A percentile compares a stretch with the other conserved stretches of the same genome.
These are phyloP conservation scores for Drosophila nr. medialis DNA, from an alignment of 2,888 invertebrate species.

Conservation along the genomic window DNA sequence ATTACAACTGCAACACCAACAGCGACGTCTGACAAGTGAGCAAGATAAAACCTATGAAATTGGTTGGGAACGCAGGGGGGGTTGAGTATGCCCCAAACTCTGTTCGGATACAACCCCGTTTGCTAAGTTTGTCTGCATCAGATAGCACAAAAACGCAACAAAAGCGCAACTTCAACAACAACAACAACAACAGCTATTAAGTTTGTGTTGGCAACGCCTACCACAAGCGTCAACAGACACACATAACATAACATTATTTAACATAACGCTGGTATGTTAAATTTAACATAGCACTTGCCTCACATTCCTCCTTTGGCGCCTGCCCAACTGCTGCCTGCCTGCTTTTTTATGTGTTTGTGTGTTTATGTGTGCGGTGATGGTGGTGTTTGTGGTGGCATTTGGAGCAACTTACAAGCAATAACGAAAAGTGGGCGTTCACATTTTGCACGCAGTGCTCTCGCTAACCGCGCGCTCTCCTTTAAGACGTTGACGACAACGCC, in stretches of 20 bases:
- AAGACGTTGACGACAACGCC: constrained; percentile 54
- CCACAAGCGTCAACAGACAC: constrained; percentile 33
- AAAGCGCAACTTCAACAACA: constrained; percentile 45
- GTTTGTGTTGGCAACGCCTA: constrained; percentile 56
- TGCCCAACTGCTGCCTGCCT: constrained; percentile 44
- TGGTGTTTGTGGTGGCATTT: constrained; percentile 43
- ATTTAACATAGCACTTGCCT: constrained; percentile 37
- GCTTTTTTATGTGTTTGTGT: constrained; percentile 12
- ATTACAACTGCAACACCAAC: constrained; percentile 22
- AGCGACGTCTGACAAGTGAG: constrained; percentile 30
- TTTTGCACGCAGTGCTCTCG: constrained; percentile 56
- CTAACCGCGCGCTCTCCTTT: constrained; percentile 41
- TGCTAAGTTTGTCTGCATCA: constrained; percentile 67
- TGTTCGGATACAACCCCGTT: constrained; percentile 36
- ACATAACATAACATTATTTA: constrained; percentile 46
- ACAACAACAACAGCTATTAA: constrained; percentile 6
- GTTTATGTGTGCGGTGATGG: constrained; percentile 9
- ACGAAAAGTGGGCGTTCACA: constrained; percentile 76
- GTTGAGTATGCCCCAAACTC: background rate
- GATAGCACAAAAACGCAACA: constrained; percentile 49
- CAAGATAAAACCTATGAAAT: constrained; percentile 37
- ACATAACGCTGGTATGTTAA: constrained; percentile 60
- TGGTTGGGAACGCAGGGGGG: background rate
- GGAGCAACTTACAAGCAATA: constrained; percentile 57
- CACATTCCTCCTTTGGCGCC: constrained; percentile 55